Base-by-base conservation (phyloP, 2,888 invertebrate species). In the Scaptomyza polygonia region DNA sequence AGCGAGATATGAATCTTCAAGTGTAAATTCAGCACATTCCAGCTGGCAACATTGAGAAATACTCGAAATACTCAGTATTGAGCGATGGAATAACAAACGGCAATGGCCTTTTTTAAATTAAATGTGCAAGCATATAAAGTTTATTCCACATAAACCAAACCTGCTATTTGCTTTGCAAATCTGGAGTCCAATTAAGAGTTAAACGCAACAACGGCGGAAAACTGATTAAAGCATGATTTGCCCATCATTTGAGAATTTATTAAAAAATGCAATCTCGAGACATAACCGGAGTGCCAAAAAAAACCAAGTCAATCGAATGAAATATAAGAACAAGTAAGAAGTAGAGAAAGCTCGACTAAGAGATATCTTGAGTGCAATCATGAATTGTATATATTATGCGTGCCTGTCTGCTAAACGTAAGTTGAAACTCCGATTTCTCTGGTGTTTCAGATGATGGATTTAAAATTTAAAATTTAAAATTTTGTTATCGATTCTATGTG, bases 1-100 rank as follows among this genome's bases (percentile, higher is more conserved):
- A 40, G 32, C 52, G 70, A 63, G 55, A 81, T 85, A 85, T 81
- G 79, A 79, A 77, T 79, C 86, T 81, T 79, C 56, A 77, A 81
- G 71, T 79, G 85, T 77, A 72, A 76, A 85, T 74, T 85, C 77
- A 79, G 68, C 77, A 85, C 79, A 72, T 85, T 81, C 82, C 71
- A 74, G 56, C 64, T 40, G 68, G 67, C 57, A 79, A 65, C 72
- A 77, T 67, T 55, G 48, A 61, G 79, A 74, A 85, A 74, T 82
- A 74, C 49, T 55, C 7, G 7, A 58, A 44, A 56, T 57, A 63
- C 76, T 62, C 42, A 30, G 43, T 49, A 42, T 53, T 65, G 54
- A n/a, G n/a, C n/a, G n/a, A n/a, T n/a, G n/a, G n/a, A n/a, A n/a
- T n/a, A n/a, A 55, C 62, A 64, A 74, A 69, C 43, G 48, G 18